A percentile compares a stretch with the other conserved stretches of the same genome.
Evolutionary conservation across 2,888 invertebrate species (phyloP).

Genomic region (Hecatera dysodea): DNA sequence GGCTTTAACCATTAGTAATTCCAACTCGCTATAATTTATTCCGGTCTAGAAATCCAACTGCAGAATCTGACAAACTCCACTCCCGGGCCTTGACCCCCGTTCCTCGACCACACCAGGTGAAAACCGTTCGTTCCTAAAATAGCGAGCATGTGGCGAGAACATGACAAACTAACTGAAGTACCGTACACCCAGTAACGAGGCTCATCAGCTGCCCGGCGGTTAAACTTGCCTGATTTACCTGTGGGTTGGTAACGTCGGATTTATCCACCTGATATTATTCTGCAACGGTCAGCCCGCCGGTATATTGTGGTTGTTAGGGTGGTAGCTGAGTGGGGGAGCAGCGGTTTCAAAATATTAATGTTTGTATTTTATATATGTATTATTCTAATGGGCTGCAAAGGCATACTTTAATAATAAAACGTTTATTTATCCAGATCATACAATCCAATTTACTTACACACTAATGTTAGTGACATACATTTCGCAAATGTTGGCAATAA

Average conservation of each 20-base stretch:
- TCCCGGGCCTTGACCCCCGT: conserved; percentile 42
- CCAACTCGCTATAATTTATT: background rate
- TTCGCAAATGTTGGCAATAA: no score
- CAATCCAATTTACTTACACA: no score
- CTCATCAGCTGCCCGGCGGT: conserved; percentile 61
- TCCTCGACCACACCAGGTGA: conserved; percentile 34
- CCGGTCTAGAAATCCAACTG: conserved; percentile 16
- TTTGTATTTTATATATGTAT: no score
- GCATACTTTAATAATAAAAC: no score
- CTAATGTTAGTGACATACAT: no score
- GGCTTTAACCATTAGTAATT: background rate
- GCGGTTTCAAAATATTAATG: background rate
- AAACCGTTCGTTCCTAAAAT: conserved; percentile 56
- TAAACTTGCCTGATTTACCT: conserved; percentile 67
- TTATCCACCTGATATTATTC: conserved; percentile 69
- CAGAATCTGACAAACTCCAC: conserved; percentile 23
- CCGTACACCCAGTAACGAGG: conserved; percentile 61
- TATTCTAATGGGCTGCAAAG: no score
- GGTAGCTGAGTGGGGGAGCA: background rate
- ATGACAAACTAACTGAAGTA: conserved; percentile 61
- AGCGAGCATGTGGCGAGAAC: conserved; percentile 43
- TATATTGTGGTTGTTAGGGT: conserved; percentile 56
- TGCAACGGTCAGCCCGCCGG: conserved; percentile 61
- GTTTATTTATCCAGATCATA: no score
- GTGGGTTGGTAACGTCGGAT: conserved; percentile 58